Base-by-base conservation (phyloP, 1,140 invertebrate genomes). In the Ceratina calcarata region DNA sequence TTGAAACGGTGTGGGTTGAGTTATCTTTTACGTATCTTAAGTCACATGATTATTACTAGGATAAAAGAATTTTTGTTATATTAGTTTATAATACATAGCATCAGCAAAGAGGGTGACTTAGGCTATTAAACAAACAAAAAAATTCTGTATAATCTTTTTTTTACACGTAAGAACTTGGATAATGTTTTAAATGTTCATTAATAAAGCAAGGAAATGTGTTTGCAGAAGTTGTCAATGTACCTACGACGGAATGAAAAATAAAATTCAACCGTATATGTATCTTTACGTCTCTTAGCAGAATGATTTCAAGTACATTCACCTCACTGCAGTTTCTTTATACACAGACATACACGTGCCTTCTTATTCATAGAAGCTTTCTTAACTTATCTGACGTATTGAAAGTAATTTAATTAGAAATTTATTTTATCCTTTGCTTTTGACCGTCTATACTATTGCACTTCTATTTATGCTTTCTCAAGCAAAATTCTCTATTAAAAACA, bases 111-210 rank as follows among this genome's bases (percentile, higher is more conserved):
- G 73, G 60, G 32, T 82, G 72, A 86, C 75, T 58, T 86, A 80
- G 80, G 27, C 74, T 82, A 86, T 73, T 72, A 45, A 77, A 70
- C 32, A 62, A 61, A 27, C 37, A 61, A 65, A 76, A 80, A 60
- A 67, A 84, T 83, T 71, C 45, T 89, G 82, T 89, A 85, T 86
- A 72, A 88, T 89, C 88, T 87, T 89, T 90, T 89, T 89, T 90
- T 87, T 88, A 88, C 82, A 86, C 85, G 85, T 89, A 90, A 89
- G 77, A 89, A 88, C 65, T 73, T 87, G 75, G 84, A 86, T 81
- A 88, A 84, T 90, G 80, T 91, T 90, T 90, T 85, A 84, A 89
- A 89, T 86, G 86, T 89, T 89, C 84, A 87, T 87, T 83, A 86
- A 89, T 90, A 87, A 89, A 90, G 71, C 80, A 80, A 81, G 73